Percentiles rank a stretch among this genome's conserved stretches.
phyloP scores from a whole-genome alignment of 1,140 invertebrate species.

The Cotesia vestalis region DNA sequence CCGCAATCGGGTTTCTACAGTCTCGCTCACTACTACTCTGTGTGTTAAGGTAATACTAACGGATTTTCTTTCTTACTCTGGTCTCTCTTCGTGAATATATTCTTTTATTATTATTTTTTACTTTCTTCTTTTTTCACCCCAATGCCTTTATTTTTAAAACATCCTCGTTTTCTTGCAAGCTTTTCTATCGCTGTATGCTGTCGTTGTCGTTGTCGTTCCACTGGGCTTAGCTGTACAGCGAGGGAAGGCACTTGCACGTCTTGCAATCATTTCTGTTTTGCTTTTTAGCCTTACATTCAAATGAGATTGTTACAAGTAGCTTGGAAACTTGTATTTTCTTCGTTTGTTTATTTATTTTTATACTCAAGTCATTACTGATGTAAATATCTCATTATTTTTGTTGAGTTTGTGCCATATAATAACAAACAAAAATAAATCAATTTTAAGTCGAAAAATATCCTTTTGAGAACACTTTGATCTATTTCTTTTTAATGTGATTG shows the following conservation, averaged over 20 bases:
- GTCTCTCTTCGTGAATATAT: too few species aligned
- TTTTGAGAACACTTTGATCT: too few species aligned
- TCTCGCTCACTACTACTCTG: neutral
- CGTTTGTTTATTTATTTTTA: slow-evolving; percentile 2
- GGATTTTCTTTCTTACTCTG: slow-evolving; percentile 18
- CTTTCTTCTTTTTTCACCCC: slow-evolving; percentile 10
- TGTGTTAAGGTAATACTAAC: slow-evolving; percentile 25
- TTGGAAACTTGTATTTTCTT: neutral
- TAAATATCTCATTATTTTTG: neutral
- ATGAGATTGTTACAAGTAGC: slow-evolving; percentile 17
- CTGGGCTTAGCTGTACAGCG: slow-evolving; percentile 2
- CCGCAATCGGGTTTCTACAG: slow-evolving; percentile 29
- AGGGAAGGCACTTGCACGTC: neutral
- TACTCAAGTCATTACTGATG: slow-evolving; percentile 4
- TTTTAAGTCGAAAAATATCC: too few species aligned
- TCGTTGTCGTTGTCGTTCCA: neutral
- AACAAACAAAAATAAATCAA: neutral
- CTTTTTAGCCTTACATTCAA: slow-evolving; percentile 9
- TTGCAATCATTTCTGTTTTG: slow-evolving; percentile 10
- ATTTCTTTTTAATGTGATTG: too few species aligned
- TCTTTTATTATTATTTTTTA: slow-evolving; percentile 4
- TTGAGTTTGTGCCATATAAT: neutral
- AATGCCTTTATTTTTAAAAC: too few species aligned
- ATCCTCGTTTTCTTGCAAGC: neutral
- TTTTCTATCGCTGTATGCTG: neutral